phyloP scores from a whole-genome alignment of 2,888 invertebrate species.

The Amaurobius ferox region DNA sequence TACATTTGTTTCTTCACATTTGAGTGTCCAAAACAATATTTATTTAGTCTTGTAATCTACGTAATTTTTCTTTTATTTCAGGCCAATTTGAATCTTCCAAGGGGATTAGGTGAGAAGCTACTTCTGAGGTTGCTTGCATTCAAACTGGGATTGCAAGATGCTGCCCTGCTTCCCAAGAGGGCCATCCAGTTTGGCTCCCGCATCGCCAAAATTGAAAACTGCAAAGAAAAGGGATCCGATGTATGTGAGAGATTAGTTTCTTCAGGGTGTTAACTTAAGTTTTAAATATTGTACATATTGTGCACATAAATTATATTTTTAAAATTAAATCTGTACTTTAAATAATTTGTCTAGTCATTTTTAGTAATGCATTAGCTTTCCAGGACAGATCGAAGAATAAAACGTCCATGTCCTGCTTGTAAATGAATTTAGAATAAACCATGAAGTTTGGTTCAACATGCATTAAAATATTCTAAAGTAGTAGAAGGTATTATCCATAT shows the following conservation, averaged over 20 bases:
- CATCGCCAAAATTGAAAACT: constrained; percentile 85
- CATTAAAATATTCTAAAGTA: too few relatives aligned
- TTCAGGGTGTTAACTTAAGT: too few relatives aligned
- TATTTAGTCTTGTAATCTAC: too few relatives aligned
- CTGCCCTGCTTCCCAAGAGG: constrained; percentile 87
- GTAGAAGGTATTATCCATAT: too few relatives aligned
- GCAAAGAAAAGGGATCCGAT: constrained; percentile 91
- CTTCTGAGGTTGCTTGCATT: constrained; percentile 82
- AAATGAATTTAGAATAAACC: too few relatives aligned
- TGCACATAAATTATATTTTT: background rate
- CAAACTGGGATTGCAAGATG: constrained; percentile 76
- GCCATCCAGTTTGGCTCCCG: constrained; percentile 98
- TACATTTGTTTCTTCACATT: too few relatives aligned
- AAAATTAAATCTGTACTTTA: background rate
- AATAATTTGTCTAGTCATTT: background rate
- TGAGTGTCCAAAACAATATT: too few relatives aligned
- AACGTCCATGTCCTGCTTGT: too few relatives aligned
- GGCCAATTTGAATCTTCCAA: constrained; percentile 80
- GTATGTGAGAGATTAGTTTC: constrained; percentile 81
- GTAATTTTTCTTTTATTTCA: constrained; percentile 33
- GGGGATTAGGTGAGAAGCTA: constrained; percentile 95
- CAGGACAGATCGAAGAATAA: too few relatives aligned
- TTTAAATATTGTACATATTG: too few relatives aligned
- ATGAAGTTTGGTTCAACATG: too few relatives aligned
- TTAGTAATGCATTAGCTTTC: too few relatives aligned